Conservation (phyloP, 2,888 invertebrate species). For the Pyrgus malvae region DNA sequence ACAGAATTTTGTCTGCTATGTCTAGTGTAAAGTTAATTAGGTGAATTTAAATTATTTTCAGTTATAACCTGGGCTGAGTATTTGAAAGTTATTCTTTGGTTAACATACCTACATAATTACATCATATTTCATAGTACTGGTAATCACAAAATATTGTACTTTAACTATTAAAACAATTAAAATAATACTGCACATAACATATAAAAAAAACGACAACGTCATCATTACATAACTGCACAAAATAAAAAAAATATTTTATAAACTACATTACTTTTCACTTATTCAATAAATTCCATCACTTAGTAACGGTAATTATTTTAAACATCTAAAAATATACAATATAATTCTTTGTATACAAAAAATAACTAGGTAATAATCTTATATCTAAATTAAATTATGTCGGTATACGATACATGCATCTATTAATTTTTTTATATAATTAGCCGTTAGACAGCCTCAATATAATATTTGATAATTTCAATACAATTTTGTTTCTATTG, state of each 20-base stretch:
- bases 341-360: conserved; percentile 9
- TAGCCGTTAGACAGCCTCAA: conserved; percentile 15
- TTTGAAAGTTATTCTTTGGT: too few species aligned
- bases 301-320: conserved; percentile 9
- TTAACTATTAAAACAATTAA: too few species aligned
- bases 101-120: too few species aligned
- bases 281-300: background rate
- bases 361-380: conserved; percentile 14
- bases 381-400: conserved; percentile 23
- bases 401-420: conserved; percentile 29
- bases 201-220: background rate
- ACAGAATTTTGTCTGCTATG: too few species aligned
- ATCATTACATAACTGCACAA: too few species aligned
- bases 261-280: too few species aligned
- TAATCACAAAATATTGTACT: too few species aligned
- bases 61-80: too few species aligned
- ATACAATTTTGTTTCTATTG: conserved; percentile 55
- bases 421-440: conserved; percentile 22
- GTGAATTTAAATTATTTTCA: too few species aligned
- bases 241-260: too few species aligned
- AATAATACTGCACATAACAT: background rate
- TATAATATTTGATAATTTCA: conserved; percentile 11
- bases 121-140: too few species aligned
- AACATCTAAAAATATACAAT: conserved; percentile 18
- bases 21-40: too few species aligned